phyloP scores from a whole-genome alignment of 1,140 invertebrate species.

The Adoxophyes honmai region DNA sequence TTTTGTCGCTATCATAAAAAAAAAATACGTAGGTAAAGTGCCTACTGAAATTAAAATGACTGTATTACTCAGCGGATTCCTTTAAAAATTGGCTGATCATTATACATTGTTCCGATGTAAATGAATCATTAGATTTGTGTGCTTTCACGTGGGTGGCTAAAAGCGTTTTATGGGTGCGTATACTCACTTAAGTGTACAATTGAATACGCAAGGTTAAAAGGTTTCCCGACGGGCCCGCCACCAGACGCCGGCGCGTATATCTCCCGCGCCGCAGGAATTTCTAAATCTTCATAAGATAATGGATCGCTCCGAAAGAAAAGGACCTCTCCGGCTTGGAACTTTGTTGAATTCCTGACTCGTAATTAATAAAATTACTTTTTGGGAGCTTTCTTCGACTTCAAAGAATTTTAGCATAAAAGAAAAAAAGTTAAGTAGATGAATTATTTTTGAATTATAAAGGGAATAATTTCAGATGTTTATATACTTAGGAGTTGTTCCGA shows the following conservation, averaged over 20 bases:
- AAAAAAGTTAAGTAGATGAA: slow-evolving; percentile 75
- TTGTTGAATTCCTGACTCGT: slow-evolving; percentile 76
- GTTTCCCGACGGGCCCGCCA: neutral
- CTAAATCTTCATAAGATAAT: slow-evolving; percentile 77
- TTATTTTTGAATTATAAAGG: slow-evolving; percentile 75
- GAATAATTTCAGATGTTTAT: slow-evolving; percentile 73
- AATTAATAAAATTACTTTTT: slow-evolving; percentile 78
- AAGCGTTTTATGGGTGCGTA: slow-evolving; percentile 1
- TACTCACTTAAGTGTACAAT: slow-evolving; percentile 14
- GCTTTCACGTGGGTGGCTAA: slow-evolving; percentile 1
- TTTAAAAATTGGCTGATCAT: no score
- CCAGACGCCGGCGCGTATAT: slow-evolving; percentile 3
- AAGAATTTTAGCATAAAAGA: slow-evolving; percentile 76
- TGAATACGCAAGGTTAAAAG: slow-evolving; percentile 11
- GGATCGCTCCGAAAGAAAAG: slow-evolving; percentile 72
- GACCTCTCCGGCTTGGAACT: slow-evolving; percentile 69
- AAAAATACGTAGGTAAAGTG: no score
- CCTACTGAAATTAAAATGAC: no score
- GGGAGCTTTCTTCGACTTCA: slow-evolving; percentile 75
- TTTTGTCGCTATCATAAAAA: no score
- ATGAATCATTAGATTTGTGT: slow-evolving; percentile 3
- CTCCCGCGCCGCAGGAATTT: slow-evolving; percentile 66
- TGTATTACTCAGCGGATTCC: no score
- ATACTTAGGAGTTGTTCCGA: slow-evolving; percentile 47
- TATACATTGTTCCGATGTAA: neutral